A percentile compares a stretch with the other conserved stretches of the same genome.
Conservation (phyloP, 2,113 vertebrate species). For the Mola mola region DNA sequence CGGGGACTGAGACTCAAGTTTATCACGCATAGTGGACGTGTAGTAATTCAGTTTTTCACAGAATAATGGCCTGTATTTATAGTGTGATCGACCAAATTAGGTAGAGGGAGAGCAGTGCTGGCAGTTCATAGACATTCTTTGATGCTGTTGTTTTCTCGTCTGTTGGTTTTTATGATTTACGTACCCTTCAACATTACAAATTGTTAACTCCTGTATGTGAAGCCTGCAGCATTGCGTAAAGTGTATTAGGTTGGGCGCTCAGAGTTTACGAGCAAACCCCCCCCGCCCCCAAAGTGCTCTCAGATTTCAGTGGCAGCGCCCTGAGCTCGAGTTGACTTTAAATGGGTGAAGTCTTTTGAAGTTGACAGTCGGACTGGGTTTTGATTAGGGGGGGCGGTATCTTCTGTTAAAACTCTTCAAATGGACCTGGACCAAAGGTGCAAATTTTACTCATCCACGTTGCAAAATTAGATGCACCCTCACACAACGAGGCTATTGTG, state of each 20-base stretch:
- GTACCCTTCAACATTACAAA: background rate
- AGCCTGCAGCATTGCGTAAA: background rate
- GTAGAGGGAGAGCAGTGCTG: too few relatives aligned
- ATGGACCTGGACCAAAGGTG: constrained; percentile 62
- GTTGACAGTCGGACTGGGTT: constrained; percentile 7
- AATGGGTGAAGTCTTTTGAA: constrained; percentile 1
- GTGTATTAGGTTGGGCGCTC: background rate
- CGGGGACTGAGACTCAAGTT: background rate
- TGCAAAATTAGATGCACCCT: constrained; percentile 19
- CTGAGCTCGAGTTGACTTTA: background rate
- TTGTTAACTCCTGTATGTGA: background rate
- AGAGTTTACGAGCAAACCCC: too few relatives aligned
- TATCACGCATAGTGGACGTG: too few relatives aligned
- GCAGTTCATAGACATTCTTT: background rate
- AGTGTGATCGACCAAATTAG: too few relatives aligned
- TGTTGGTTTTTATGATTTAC: constrained; percentile 5
- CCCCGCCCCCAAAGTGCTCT: too few relatives aligned
- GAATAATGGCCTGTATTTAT: too few relatives aligned
- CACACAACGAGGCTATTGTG: constrained; percentile 14
- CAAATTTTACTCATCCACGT: constrained; percentile 27
- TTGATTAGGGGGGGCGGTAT: background rate
- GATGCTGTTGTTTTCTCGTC: background rate
- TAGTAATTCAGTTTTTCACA: too few relatives aligned
- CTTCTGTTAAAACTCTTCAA: constrained; percentile 32
- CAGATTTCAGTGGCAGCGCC: background rate